Evolutionary conservation across 2,797 vertebrate genomes (phyloP).

Genomic region (Gymnopithys bicolor): DNA sequence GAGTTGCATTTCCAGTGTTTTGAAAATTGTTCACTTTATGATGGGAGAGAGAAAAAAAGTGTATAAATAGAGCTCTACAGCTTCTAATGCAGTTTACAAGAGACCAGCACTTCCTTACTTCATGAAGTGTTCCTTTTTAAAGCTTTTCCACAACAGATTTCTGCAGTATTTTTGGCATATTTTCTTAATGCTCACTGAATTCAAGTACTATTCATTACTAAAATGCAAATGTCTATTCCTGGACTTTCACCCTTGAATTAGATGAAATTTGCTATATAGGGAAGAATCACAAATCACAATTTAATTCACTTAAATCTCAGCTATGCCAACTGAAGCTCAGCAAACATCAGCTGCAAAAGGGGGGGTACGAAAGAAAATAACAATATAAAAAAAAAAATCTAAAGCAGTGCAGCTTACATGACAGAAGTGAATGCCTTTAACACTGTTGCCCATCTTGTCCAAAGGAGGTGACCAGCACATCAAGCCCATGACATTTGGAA

Average conservation of each 20-base stretch:
- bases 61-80: not conserved
- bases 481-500: conserved; percentile 98
- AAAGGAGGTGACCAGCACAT: conserved; percentile 99
- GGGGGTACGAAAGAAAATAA: too few relatives aligned
- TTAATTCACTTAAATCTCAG: not conserved
- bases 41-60: not conserved
- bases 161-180: not conserved
- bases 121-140: not conserved
- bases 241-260: not conserved
- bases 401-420: conserved; percentile 81
- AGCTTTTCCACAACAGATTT: not conserved
- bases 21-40: not conserved
- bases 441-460: conserved; percentile 97
- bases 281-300: not conserved
- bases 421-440: conserved; percentile 97
- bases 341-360: not conserved
- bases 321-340: not conserved
- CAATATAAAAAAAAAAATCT: not conserved
- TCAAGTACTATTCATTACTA: not conserved
- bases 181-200: not conserved
- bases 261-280: not conserved
- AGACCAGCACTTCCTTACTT: not conserved
- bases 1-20: not conserved
- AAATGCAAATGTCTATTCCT: not conserved
- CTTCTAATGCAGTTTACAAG: not conserved